phyloP scores from a whole-genome alignment of 1,140 invertebrate species.

The Homalodisca vitripennis region DNA sequence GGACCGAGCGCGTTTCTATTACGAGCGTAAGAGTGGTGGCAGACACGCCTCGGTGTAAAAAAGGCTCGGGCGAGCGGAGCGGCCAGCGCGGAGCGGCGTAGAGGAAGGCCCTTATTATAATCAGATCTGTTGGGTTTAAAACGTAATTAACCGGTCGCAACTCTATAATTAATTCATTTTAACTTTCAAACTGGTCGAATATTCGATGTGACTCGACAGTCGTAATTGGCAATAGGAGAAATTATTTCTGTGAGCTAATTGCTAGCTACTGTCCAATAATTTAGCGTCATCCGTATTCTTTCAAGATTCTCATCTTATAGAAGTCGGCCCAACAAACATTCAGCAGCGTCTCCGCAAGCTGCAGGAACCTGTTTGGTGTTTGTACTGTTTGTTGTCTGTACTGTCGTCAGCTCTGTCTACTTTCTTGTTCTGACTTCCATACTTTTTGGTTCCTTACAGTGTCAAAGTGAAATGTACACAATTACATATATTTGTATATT shows the following conservation, averaged over 20 bases:
- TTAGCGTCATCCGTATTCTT: slow-evolving; percentile 21
- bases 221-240: slow-evolving; percentile 31
- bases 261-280: slow-evolving; percentile 25
- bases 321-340: no score
- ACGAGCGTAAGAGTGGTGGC: slow-evolving; percentile 18
- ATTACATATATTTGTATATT: no score
- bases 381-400: no score
- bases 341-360: no score
- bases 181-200: slow-evolving; percentile 31
- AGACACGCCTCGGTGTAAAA: background rate
- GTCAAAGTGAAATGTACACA: no score
- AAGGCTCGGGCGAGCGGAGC: background rate
- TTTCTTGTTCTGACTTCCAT: no score
- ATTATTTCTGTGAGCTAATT: slow-evolving; percentile 32
- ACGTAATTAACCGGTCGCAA: slow-evolving; percentile 14
- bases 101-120: slow-evolving; percentile 20
- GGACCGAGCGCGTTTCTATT: no score
- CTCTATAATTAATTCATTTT: slow-evolving; percentile 32
- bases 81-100: background rate
- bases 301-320: slow-evolving; percentile 24
- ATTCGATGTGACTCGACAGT: slow-evolving; percentile 26
- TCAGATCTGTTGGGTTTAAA: slow-evolving; percentile 24
- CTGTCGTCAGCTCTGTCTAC: no score
- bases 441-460: no score
- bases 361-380: no score